Evolutionary conservation across 2,888 invertebrate genomes (phyloP).

Genomic region (Panzeria rudis): DNA sequence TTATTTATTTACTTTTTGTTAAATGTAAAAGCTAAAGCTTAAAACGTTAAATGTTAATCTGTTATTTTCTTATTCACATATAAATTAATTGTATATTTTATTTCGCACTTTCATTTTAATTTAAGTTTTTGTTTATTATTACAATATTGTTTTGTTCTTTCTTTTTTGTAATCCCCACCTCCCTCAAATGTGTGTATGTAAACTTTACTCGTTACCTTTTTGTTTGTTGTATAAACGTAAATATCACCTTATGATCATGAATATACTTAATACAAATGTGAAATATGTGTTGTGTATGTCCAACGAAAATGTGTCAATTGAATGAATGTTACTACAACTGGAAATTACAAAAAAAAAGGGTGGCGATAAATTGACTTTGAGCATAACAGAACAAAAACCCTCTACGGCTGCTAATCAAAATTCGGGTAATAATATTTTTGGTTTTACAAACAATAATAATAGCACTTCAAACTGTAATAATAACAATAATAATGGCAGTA

Average conservation of each 20-base stretch:
- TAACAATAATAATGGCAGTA: conserved; percentile 59
- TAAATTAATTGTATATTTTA: conserved; percentile 56
- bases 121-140: conserved; percentile 65
- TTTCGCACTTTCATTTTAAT: conserved; percentile 66
- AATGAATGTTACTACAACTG: conserved; percentile 36
- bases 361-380: conserved; percentile 88
- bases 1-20: conserved; percentile 30
- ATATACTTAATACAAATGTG: conserved; percentile 70
- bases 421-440: conserved; percentile 74
- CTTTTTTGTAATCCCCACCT: conserved; percentile 30
- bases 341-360: conserved; percentile 84
- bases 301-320: conserved; percentile 7
- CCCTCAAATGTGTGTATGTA: conserved; percentile 58
- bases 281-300: conserved; percentile 73
- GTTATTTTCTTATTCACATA: conserved; percentile 51
- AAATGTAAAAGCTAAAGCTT: conserved; percentile 46
- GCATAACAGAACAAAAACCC: conserved; percentile 86
- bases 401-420: conserved; percentile 76
- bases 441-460: conserved; percentile 74
- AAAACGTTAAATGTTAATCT: conserved; percentile 53
- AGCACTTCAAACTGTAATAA: conserved; percentile 58
- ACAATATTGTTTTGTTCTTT: conserved; percentile 68
- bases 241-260: conserved; percentile 59
- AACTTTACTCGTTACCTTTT: conserved; percentile 35
- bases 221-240: conserved; percentile 60